Base-by-base conservation (phyloP, 2,888 invertebrate genomes). In the Harpalus rufipes region DNA sequence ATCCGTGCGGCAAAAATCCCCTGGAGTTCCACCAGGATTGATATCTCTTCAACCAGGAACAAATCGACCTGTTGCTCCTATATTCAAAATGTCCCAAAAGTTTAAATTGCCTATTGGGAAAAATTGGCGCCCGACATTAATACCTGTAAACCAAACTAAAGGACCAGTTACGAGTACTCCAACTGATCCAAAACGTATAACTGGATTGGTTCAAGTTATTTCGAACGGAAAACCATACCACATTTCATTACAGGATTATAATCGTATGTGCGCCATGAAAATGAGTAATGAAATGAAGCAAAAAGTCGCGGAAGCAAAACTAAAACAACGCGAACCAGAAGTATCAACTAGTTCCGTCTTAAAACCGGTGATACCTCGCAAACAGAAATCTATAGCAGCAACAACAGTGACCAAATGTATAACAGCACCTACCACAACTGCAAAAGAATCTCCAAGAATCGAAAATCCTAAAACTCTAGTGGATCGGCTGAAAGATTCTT, bases 211-310 rank as follows among this genome's bases (percentile, higher is more conserved):
- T n/a, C 95, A 95, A 88, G 95, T 95, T 0, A 94, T 95, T 89
- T 95, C 95, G 0, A 94, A 95, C 0, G 96, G 96, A n/a, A 95
- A 95, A 88, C 94, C 96, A 0, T 96, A 95, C 90, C 95, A 96
- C 89, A 94, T 96, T 87, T 95, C 95, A 2, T 93, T 96, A 51
- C 94, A 95, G 78, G 96, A 96, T 88, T 96, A 95, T 90, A 96
- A 96, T 90, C 95, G 96, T 87, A 95, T 95, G 95, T 95, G 95
- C 90, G 93, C 95, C 84, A 93, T 95, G 90, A 92, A 95, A 6
- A 91, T 94, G 0, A 95, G 95, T 89, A 91, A 90, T 85, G 91
- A 91, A 86, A 87, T 91, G 86, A 90, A 90, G 83, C 90, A 91
- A 86, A 90, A 90, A 85, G 94, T 94, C 39, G 93, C 93, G 81